These are phyloP conservation scores for Smutsia temminckii DNA, from an alignment of 2,797 vertebrate species.

Conservation along the genomic window DNA sequence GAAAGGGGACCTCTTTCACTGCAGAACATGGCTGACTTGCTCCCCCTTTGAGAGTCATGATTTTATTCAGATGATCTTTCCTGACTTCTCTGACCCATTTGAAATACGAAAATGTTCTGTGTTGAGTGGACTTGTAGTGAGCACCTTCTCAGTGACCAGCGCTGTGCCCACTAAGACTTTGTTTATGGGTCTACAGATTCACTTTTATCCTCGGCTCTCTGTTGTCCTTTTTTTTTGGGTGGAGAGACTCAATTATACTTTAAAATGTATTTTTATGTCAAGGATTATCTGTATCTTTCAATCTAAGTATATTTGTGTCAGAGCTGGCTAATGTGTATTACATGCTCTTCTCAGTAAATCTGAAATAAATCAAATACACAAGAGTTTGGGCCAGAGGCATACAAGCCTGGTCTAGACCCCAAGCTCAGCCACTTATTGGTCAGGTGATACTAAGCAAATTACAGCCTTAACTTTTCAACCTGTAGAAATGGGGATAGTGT, in stretches of 20 bases:
- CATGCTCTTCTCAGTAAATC: background rate
- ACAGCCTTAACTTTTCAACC: background rate
- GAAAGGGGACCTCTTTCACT: background rate
- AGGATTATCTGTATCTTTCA: background rate
- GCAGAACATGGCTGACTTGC: background rate
- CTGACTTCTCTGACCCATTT: background rate
- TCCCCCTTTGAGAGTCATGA: background rate
- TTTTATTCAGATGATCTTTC: background rate
- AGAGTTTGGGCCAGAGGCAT: background rate
- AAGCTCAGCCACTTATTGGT: background rate
- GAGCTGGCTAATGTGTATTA: background rate
- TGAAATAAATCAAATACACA: background rate
- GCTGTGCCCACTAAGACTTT: background rate
- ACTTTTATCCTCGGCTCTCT: background rate
- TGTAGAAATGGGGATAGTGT: background rate
- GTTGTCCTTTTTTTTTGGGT: background rate
- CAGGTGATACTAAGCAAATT: background rate
- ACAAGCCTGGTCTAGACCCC: background rate
- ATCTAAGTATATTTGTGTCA: background rate
- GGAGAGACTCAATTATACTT: slow-evolving; percentile 16
- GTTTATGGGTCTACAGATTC: background rate
- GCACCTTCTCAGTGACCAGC: background rate
- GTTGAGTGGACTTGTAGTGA: background rate
- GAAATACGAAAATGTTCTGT: background rate
- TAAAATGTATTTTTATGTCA: background rate